Evolutionary conservation across 2,113 vertebrate genomes (phyloP).

Genomic region (Condylura cristata): DNA sequence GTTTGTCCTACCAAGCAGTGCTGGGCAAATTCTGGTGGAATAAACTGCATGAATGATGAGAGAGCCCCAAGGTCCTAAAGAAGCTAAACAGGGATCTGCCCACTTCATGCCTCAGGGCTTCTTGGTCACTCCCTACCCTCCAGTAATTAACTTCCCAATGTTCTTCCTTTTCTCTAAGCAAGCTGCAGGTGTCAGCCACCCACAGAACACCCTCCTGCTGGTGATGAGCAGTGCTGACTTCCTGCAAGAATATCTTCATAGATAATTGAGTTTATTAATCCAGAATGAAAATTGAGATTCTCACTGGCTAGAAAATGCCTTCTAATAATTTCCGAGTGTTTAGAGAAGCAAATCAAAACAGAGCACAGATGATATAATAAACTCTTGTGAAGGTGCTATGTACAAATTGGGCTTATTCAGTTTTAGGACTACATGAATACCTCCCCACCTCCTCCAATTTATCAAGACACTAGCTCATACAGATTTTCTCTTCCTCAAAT

Average conservation of each 20-base stretch:
- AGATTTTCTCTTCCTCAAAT: not conserved
- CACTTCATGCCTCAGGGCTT: constrained; percentile 43
- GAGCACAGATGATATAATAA: not conserved
- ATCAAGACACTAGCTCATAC: not conserved
- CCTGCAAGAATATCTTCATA: not conserved
- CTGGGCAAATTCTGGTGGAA: constrained; percentile 42
- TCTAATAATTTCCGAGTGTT: not conserved
- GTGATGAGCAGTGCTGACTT: not conserved
- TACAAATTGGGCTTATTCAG: not conserved
- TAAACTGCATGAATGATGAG: constrained; percentile 40
- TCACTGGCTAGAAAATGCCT: not conserved
- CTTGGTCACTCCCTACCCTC: constrained; percentile 10
- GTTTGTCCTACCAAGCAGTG: constrained; percentile 50
- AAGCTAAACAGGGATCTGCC: not conserved
- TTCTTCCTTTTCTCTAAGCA: not conserved
- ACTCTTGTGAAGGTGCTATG: not conserved
- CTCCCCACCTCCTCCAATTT: not conserved
- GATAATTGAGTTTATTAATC: not conserved
- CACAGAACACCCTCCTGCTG: not conserved
- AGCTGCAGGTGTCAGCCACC: not conserved
- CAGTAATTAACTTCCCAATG: constrained; percentile 49
- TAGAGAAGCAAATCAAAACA: not conserved
- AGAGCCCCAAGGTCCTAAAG: constrained; percentile 28
- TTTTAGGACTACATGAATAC: not conserved
- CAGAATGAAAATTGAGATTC: not conserved